Evolutionary conservation across 30 jellyfish, hydroid and myxozoan species (phyloP).

Genomic region (Rhopilema esculentum): DNA sequence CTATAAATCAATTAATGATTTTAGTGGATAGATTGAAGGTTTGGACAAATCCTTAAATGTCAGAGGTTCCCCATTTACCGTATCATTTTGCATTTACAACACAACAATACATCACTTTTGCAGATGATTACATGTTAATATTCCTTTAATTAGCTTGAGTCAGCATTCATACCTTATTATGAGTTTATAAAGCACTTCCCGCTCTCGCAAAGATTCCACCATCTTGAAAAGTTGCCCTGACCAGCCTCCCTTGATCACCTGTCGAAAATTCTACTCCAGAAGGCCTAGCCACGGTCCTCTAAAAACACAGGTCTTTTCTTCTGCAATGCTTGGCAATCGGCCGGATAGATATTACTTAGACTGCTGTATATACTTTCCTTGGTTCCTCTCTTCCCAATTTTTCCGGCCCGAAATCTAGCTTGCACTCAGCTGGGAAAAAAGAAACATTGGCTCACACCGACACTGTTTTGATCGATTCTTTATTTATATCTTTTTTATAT

Average conservation of each 20-base stretch:
- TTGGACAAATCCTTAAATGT: no score
- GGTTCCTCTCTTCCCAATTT: background rate
- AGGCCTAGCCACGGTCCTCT: background rate
- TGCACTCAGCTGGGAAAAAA: no score
- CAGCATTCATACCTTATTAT: slow-evolving; percentile 79
- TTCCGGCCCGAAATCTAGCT: background rate
- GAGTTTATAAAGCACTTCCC: slow-evolving; percentile 86
- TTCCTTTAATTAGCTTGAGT: no score
- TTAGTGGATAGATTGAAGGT: no score
- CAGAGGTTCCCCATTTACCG: no score
- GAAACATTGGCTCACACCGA: no score
- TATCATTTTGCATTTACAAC: no score
- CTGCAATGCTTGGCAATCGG: background rate
- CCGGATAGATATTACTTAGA: background rate
- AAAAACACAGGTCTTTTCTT: background rate
- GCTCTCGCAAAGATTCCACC: slow-evolving; percentile 86
- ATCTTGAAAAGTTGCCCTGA: slow-evolving; percentile 16
- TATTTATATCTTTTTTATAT: no score
- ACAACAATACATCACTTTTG: no score
- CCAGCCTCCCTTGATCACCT: background rate
- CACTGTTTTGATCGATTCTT: no score
- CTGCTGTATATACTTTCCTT: background rate
- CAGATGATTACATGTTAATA: no score
- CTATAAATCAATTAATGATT: no score
- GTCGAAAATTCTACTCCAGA: background rate